A percentile compares a stretch with the other conserved stretches of the same genome.
Evolutionary conservation across 1,140 invertebrate genomes (phyloP).

Genomic region (Halictus rubicundus): DNA sequence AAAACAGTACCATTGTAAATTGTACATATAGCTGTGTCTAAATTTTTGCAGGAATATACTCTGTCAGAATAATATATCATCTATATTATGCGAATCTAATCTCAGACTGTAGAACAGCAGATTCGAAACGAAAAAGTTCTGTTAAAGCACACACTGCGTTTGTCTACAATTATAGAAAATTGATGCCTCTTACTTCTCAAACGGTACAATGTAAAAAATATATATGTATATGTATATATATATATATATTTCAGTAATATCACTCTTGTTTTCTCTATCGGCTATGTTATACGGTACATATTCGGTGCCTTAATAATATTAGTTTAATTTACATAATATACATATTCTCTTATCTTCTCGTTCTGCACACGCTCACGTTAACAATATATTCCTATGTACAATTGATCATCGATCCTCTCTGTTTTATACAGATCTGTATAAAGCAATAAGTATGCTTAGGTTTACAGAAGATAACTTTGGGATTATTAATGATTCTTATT

Average conservation of each 20-base stretch:
- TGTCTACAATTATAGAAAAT: slow-evolving; percentile 16
- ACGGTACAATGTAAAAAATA: slow-evolving; percentile 48
- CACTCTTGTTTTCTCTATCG: slow-evolving; percentile 32
- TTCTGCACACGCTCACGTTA: slow-evolving; percentile 36
- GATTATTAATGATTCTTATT: slow-evolving; percentile 66
- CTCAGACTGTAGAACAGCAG: slow-evolving; percentile 20
- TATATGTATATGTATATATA: too few species aligned
- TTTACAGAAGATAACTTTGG: slow-evolving; percentile 66
- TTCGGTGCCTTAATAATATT: slow-evolving; percentile 41
- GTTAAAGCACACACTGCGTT: slow-evolving; percentile 1
- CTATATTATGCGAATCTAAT: slow-evolving; percentile 12
- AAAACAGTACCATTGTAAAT: slow-evolving; percentile 9
- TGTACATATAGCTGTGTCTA: not conserved
- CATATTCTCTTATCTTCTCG: slow-evolving; percentile 31
- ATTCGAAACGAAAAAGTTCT: not conserved
- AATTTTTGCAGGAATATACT: slow-evolving; percentile 10
- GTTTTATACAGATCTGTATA: slow-evolving; percentile 38
- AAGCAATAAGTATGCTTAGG: slow-evolving; percentile 57
- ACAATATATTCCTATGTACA: slow-evolving; percentile 55
- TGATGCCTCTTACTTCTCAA: slow-evolving; percentile 24
- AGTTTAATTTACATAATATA: slow-evolving; percentile 58
- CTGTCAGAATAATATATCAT: slow-evolving; percentile 13
- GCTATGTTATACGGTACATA: slow-evolving; percentile 52
- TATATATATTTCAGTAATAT: slow-evolving; percentile 41
- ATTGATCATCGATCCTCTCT: slow-evolving; percentile 19